Conservation (phyloP, 2,888 invertebrate genomes). For the Macroteleia sp. region DNA sequence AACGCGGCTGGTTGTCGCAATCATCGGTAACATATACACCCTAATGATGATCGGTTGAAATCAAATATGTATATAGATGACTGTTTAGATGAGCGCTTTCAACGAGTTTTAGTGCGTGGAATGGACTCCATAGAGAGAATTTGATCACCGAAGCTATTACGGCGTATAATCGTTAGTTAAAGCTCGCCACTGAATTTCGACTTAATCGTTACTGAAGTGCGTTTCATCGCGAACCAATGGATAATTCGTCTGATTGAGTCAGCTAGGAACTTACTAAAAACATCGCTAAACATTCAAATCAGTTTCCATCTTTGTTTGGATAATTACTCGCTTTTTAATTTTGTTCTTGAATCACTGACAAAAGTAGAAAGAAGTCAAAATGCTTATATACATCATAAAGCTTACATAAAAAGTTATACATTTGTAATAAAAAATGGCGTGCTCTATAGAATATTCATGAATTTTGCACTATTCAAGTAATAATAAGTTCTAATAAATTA, state of each 20-base stretch:
- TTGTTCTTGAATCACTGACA: no score
- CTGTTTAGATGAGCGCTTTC: slow-evolving; percentile 53
- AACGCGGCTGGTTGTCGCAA: slow-evolving; percentile 35
- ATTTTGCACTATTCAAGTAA: no score
- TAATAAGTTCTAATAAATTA: no score
- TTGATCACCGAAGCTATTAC: slow-evolving; percentile 48
- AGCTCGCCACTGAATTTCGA: slow-evolving; percentile 33
- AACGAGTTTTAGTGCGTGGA: slow-evolving; percentile 34
- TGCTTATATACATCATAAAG: no score
- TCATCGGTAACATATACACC: slow-evolving; percentile 36
- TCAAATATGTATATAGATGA: slow-evolving; percentile 56
- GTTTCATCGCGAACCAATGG: slow-evolving; percentile 17
- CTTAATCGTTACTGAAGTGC: slow-evolving; percentile 41
- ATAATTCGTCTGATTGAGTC: slow-evolving; percentile 28
- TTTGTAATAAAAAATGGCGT: no score
- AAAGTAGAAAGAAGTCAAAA: no score
- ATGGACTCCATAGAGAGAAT: slow-evolving; percentile 38
- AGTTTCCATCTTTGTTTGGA: no score
- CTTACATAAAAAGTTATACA: no score
- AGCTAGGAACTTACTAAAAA: no score
- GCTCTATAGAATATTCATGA: no score
- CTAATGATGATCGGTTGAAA: slow-evolving; percentile 52
- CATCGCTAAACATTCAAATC: no score
- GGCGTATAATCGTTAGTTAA: slow-evolving; percentile 52
- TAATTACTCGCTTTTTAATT: no score